phyloP scores from a whole-genome alignment of 1,140 invertebrate species.

The Gonatopus flavifemur region DNA sequence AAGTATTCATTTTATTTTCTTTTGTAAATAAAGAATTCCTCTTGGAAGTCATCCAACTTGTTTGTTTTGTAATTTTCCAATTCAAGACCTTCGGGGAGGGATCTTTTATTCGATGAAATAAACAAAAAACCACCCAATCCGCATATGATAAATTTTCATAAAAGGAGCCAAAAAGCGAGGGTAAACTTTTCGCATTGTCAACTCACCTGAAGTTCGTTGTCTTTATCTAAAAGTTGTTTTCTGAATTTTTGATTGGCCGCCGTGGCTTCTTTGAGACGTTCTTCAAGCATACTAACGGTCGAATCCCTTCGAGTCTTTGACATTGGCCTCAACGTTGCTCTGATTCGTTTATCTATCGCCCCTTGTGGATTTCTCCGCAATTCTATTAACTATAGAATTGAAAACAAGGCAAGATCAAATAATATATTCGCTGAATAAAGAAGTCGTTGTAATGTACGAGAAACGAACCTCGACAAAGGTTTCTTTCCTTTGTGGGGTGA shows the following conservation, averaged over 20 bases:
- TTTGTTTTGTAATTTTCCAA: too few relatives aligned
- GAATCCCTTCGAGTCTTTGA: slow-evolving; percentile 72
- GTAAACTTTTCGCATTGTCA: too few relatives aligned
- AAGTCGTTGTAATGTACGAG: too few relatives aligned
- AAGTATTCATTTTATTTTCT: not conserved
- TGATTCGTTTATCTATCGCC: slow-evolving; percentile 75
- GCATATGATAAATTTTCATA: too few relatives aligned
- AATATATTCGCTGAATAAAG: not conserved
- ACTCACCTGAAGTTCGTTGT: slow-evolving; percentile 74
- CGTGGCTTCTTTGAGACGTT: slow-evolving; percentile 76
- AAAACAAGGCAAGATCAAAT: not conserved
- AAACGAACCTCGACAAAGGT: too few relatives aligned
- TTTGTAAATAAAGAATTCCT: not conserved
- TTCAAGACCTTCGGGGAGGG: too few relatives aligned
- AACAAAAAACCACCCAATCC: too few relatives aligned
- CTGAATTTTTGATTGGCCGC: slow-evolving; percentile 76
- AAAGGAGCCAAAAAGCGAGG: not conserved
- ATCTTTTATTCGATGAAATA: too few relatives aligned
- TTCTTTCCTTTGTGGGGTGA: too few relatives aligned
- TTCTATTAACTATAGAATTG: slow-evolving; percentile 75
- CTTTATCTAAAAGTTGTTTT: slow-evolving; percentile 76
- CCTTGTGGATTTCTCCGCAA: slow-evolving; percentile 85
- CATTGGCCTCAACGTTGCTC: slow-evolving; percentile 76
- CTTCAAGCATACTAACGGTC: slow-evolving; percentile 74
- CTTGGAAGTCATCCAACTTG: too few relatives aligned